These are phyloP conservation scores for Aphaenogaster rudis DNA, from an alignment of 1,140 invertebrate species.

Conservation along the genomic window DNA sequence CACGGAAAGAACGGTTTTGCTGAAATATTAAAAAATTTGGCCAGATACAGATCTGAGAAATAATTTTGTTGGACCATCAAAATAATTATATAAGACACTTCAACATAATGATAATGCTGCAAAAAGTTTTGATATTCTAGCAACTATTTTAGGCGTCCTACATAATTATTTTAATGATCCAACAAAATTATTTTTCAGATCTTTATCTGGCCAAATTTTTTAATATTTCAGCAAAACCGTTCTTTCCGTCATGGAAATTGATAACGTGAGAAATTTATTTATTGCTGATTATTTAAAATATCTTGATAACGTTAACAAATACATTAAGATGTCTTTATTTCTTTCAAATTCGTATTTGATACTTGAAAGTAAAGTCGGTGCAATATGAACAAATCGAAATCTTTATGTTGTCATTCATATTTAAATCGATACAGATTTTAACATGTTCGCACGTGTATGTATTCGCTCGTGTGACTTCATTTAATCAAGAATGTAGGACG, in stretches of 20 bases:
- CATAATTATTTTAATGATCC: too few species aligned
- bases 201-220: too few species aligned
- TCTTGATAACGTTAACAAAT: not conserved
- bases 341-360: not conserved
- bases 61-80: too few species aligned
- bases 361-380: not conserved
- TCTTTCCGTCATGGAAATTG: not conserved
- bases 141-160: too few species aligned
- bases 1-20: too few species aligned
- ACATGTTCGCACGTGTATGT: not conserved
- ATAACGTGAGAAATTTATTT: not conserved
- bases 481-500: conserved; percentile 51
- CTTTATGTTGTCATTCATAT: not conserved
- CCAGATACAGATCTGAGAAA: too few species aligned
- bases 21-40: too few species aligned
- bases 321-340: not conserved
- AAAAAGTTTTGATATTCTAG: too few species aligned
- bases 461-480: conserved; percentile 10
- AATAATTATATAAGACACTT: too few species aligned
- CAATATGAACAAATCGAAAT: not conserved
- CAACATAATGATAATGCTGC: too few species aligned
- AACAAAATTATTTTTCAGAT: too few species aligned
- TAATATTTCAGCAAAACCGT: too few species aligned
- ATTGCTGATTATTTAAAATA: not conserved
- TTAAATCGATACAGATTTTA: not conserved